These are phyloP conservation scores for Cyphomyrus plagiostoma DNA, from an alignment of 2,113 vertebrate species.

Conservation along the genomic window DNA sequence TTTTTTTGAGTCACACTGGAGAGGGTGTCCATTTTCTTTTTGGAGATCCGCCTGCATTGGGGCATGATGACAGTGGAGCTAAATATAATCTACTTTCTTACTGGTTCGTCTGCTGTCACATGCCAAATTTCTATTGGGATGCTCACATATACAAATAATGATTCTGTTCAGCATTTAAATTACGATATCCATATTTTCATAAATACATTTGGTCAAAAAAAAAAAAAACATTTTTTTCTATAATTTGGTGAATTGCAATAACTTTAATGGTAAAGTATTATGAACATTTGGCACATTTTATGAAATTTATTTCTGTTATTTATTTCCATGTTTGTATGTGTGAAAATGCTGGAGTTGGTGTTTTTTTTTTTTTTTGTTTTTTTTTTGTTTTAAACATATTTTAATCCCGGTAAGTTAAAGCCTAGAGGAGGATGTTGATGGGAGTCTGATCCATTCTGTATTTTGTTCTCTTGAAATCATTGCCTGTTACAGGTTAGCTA, in stretches of 20 bases:
- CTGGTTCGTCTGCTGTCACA: neutral
- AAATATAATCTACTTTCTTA: neutral
- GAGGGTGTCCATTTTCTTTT: neutral
- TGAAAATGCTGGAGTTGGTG: neutral
- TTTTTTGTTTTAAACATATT: neutral
- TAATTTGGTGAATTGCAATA: slow-evolving; percentile 15
- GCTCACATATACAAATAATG: neutral
- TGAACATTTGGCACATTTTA: neutral
- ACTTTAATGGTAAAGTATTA: neutral
- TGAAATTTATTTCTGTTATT: slow-evolving; percentile 2
- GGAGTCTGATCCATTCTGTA: neutral
- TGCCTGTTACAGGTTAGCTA: neutral
- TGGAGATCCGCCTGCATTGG: neutral
- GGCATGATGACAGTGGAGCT: neutral
- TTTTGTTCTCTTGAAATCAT: neutral
- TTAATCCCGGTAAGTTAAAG: neutral
- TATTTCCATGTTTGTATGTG: slow-evolving; percentile 14
- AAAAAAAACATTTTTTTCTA: neutral
- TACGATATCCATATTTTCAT: neutral
- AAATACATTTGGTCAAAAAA: neutral
- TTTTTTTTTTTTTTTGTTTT: neutral
- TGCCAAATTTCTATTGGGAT: neutral
- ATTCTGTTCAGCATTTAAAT: neutral
- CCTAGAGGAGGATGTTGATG: neutral
- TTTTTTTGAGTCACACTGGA: neutral